Evolutionary conservation across 2,888 invertebrate species (phyloP).

Genomic region (Scotopteryx bipunctaria): DNA sequence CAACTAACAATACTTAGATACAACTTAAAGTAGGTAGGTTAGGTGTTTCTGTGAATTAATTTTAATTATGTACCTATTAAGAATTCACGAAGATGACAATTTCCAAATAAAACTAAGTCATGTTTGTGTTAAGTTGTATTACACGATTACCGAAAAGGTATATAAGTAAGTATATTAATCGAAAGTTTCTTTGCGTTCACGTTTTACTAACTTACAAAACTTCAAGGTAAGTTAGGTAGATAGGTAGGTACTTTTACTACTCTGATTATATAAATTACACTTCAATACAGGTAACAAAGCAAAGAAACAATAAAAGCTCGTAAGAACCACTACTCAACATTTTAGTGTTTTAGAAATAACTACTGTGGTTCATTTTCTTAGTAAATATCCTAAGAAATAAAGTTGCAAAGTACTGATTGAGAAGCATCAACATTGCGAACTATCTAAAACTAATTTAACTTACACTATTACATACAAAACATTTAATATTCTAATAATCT

Average conservation of each 20-base stretch:
- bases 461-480: slow-evolving; percentile 65
- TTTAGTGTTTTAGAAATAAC: slow-evolving; percentile 12
- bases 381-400: slow-evolving; percentile 40
- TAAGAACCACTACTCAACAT: slow-evolving; percentile 1
- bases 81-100: background rate
- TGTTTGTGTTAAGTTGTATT: slow-evolving; percentile 72
- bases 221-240: slow-evolving; percentile 5
- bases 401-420: slow-evolving; percentile 54
- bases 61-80: slow-evolving; percentile 14
- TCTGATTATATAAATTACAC: slow-evolving; percentile 9
- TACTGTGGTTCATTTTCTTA: slow-evolving; percentile 17
- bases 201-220: slow-evolving; percentile 22
- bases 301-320: slow-evolving; percentile 22
- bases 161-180: slow-evolving; percentile 40
- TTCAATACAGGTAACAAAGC: slow-evolving; percentile 14
- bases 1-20: slow-evolving; percentile 25
- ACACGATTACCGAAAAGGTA: slow-evolving; percentile 61
- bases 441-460: slow-evolving; percentile 67
- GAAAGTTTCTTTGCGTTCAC: slow-evolving; percentile 44
- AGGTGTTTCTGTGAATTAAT: slow-evolving; percentile 25
- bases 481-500: slow-evolving; percentile 65
- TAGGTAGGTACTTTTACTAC: slow-evolving; percentile 1
- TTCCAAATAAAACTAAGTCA: slow-evolving; percentile 49
- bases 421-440: slow-evolving; percentile 62
- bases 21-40: slow-evolving; percentile 16